Base-by-base conservation (phyloP, 2,888 invertebrate genomes). In the Phyllotreta striolata region DNA sequence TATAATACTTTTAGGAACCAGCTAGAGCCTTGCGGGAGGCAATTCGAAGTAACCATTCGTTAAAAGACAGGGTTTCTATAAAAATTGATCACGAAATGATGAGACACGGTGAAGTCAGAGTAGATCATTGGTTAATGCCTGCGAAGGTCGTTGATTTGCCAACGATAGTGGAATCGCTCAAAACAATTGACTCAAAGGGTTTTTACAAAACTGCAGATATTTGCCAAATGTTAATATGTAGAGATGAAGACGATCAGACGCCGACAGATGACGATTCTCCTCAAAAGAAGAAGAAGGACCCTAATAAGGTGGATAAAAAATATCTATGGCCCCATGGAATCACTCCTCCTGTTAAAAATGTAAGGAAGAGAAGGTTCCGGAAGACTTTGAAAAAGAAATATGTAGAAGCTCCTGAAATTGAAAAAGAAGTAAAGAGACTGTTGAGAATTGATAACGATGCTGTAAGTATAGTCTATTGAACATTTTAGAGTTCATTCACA, bases 191-290 rank as follows among this genome's bases (percentile, higher is more conserved):
- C 79, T 90, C 88, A 67, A 98, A 97, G 82, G 96, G 93, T 75
- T 95, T 98, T 75, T 99, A 98, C 79, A 99, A 99, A 84, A 95
- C 97, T 0, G 96, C 97, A 0, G 98, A 99, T 81, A 89, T 99
- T 67, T 94, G 94, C 74, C 98, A 98, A 85, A 85, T 90, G 84
- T 88, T 97, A 86, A 85, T 95, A 58, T 96, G 96, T 74, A 93
- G 91, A 82, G 92, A 93, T 73, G 95, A 95, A 73, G 92, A 93
- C 24, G 95, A 95, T 76, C 88, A 86, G 72, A 85, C 88, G 3
- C 84, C 87, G 0, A 85, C 87, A 1, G 92, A 92, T 73, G 93
- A 93, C 72, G 93, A 94, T 74, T 87, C 90, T 0, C 85, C 88
- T 57, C 91, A 92, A 76, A 89, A 87, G 67, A 93, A 92, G 79